These are phyloP conservation scores for Pammene fasciana DNA, from an alignment of 2,888 invertebrate species.

Conservation along the genomic window DNA sequence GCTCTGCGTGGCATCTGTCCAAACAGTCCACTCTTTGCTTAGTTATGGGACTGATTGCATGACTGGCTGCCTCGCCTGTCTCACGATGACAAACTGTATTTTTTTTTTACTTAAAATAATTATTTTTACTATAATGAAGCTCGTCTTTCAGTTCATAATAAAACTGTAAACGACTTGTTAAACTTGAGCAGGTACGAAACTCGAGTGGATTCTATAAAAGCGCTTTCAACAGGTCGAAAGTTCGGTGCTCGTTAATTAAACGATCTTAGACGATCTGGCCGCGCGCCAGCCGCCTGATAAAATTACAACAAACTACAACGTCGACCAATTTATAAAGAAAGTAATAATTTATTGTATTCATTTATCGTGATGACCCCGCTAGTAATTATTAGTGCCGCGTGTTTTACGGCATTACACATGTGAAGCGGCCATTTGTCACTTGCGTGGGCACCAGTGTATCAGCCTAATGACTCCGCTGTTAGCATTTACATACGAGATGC, in stretches of 20 bases:
- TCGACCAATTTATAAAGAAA: constrained; percentile 59
- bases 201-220: constrained; percentile 70
- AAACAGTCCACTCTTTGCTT: constrained; percentile 58
- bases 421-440: constrained; percentile 60
- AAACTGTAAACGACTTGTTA: constrained; percentile 56
- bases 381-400: constrained; percentile 45
- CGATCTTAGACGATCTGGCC: constrained; percentile 75
- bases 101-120: constrained; percentile 16
- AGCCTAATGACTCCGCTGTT: constrained; percentile 56
- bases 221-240: constrained; percentile 82
- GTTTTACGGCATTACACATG: constrained; percentile 44
- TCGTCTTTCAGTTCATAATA: constrained; percentile 16
- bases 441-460: constrained; percentile 54
- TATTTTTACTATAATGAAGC: constrained; percentile 1
- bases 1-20: constrained; percentile 57
- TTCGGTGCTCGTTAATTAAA: constrained; percentile 82
- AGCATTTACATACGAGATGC: constrained; percentile 58
- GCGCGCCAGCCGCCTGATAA: constrained; percentile 73
- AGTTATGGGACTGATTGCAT: constrained; percentile 59
- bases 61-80: constrained; percentile 13
- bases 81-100: constrained; percentile 6
- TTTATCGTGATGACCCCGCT: constrained; percentile 53
- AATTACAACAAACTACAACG: constrained; percentile 69
- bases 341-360: constrained; percentile 60
- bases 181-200: constrained; percentile 66